Evolutionary conservation across 2,113 vertebrate genomes (phyloP), one percentile per base, ranked within the genome.

Genomic region (Myocastor coypus): DNA sequence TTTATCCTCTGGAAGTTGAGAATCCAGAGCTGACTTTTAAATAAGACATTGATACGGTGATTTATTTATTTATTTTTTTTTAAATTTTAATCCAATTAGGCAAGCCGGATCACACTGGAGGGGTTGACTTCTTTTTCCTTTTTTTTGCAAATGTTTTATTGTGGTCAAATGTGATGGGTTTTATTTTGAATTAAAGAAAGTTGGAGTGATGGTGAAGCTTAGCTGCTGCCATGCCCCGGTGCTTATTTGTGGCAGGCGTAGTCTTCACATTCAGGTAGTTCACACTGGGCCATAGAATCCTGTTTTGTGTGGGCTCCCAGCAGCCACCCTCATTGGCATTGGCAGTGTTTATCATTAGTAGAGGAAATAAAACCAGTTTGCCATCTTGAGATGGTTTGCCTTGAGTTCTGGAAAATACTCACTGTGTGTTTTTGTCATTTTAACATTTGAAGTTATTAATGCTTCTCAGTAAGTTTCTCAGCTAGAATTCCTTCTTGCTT

Each of bases 401-500:
- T 91, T 83, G 80, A 32, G 52, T 78, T 90, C 82, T 90, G 26
- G 20, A 87, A 92, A 86, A 32, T 13, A 82, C 78, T 87, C 66
- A 71, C 28, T 86, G 1, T 75, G 30, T 78, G 82, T 83, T 86
- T 95, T 85, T 57, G 75, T 90, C 0, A 0, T 78, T 77, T 69
- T 87, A 87, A 17, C 32, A 42, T 32, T 81, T 95, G 50, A 89
- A 66, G 75, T 69, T 92, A 71, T 63, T 57, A 63, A 37, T 46
- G 55, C 46, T 87, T 94, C 93, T 94, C 14, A 88, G n/a, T 94
- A 61, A 80, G 34, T 88, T 94, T 95, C 88, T 66, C 92, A 78
- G 0, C 85, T 92, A 88, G 55, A 82, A 69, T 86, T 93, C 52
- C 40, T 89, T 69, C 81, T 83, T 87, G 34, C 37, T 90, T 86